Conservation (phyloP, 2,888 invertebrate species). For the Volucella bombylans region DNA sequence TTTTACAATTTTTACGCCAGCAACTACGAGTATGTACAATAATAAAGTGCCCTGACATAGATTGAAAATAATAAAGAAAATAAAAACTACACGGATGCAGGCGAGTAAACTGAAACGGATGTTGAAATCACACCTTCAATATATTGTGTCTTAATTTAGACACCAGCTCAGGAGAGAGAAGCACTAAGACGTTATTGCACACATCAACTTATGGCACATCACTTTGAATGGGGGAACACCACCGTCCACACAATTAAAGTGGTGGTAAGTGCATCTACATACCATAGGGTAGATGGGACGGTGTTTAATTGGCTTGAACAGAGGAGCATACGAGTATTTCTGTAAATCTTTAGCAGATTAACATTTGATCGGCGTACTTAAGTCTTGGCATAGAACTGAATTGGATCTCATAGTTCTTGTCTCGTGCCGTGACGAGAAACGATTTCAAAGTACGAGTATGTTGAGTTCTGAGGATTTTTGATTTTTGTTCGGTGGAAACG, state of each 20-base stretch:
- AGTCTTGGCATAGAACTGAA: too few species aligned
- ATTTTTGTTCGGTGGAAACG: too few species aligned
- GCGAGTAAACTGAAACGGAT: not conserved
- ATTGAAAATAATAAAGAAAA: constrained; percentile 4
- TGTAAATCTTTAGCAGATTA: not conserved
- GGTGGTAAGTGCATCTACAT: not conserved
- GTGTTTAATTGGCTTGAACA: not conserved
- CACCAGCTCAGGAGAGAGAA: not conserved
- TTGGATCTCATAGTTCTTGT: too few species aligned
- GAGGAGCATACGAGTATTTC: too few species aligned
- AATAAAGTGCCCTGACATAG: constrained; percentile 34
- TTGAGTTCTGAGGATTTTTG: too few species aligned
- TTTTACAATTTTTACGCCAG: not conserved
- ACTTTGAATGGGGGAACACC: not conserved
- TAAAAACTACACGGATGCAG: not conserved
- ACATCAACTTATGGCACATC: not conserved
- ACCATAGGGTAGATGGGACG: not conserved
- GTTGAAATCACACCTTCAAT: constrained; percentile 17
- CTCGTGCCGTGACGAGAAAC: too few species aligned
- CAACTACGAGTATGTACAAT: not conserved
- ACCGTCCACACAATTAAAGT: constrained; percentile 1
- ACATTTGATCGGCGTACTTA: too few species aligned
- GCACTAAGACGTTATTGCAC: constrained; percentile 7
- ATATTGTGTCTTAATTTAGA: constrained; percentile 36
- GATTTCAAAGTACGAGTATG: too few species aligned